Evolutionary conservation across 1,140 invertebrate species (phyloP), one percentile per base, ranked within the genome.

Genomic region (Drosophila prosaltans): DNA sequence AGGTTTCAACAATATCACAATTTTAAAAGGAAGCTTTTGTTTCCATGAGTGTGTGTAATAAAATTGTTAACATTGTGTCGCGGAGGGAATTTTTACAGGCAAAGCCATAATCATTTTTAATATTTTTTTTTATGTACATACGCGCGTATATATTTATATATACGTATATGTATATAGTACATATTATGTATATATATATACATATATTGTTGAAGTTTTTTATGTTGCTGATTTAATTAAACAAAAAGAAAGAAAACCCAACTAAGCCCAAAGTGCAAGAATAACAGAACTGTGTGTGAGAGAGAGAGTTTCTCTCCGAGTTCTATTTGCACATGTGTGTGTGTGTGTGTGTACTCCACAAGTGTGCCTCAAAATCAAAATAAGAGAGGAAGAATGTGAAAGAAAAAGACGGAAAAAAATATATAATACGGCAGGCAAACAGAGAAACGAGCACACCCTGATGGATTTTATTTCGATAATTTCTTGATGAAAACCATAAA

Each of bases 351-450:
- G 55, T 80, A 83, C 83, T 88, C 83, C 83, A 88, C 83, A 88
- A 88, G 83, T 88, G 83, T 86, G 83, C 68, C 80, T 74, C 77
- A 74, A 89, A 80, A 85, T 89, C 84, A 89, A 88, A 88, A 88
- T 89, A 89, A 51, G 45, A 48, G 45, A 45, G 6, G 43, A 24
- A 51, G 45, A 51, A 51, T 51, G 45, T 51, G 45, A 51, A 51
- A 51, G 45, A 51, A 51, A 51, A 88, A 76, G 75, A 75, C 41
- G 57, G 7, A 57, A 36, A 16, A 59, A 16, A 59, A 32, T 36
- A 36, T 11, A 36, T 8, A 58, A n/a, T 36, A 32, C 36, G 36
- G 8, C 30, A 58, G 55, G 8, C 32, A 36, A 36, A 36, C 32
- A 26, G 5, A 78, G 59, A 58, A 69, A 76, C 51, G 60, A 75